Evolutionary conservation across 2,113 vertebrate species (phyloP), one percentile per base, ranked within the genome.

Genomic region (Dolichotis patagonum): DNA sequence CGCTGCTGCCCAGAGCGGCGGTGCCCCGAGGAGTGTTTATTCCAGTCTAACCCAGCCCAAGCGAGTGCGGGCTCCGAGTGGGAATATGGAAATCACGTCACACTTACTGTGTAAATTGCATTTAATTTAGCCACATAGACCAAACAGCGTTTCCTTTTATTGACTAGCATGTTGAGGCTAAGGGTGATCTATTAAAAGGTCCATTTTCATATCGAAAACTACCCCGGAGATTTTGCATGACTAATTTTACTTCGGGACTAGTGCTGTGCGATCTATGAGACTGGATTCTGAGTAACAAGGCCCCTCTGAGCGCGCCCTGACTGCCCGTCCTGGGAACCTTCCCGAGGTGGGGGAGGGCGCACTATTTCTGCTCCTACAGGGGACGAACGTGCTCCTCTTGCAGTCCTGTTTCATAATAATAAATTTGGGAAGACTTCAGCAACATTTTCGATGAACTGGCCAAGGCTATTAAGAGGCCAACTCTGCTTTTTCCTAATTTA

Each of bases 371-470:
- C 43, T 96, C 30, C 38, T 17, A 78, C 71, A 28, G 43, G 41
- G 84, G 54, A 88, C 75, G 69, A 92, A 28, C 16, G n/a, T 90
- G 88, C 96, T 97, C 96, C 16, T 88, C 92, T 92, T 56, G 38
- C 52, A 73, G 84, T 88, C 9, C 13, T 62, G 62, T 96, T 90
- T 88, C 73, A 91, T 95, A 95, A 90, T 80, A 95, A 96, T 96
- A 96, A 80, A 95, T 94, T 96, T 96, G 92, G 60, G 84, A 84
- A 94, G 94, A 95, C 90, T 97, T 97, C 87, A 97, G 96, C 82
- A 97, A 87, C 71, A 65, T 95, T 97, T 97, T 85, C 93, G 60
- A 91, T 95, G 94, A 97, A 97, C 92, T 80, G 67, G 85, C 90
- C 56, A 95, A 95, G 84, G 62, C 95, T 94, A 95, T 96, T 97